Percentiles rank a stretch among this genome's conserved stretches.
These are phyloP conservation scores for Calephelis virginiensis DNA, from an alignment of 1,140 invertebrate species.

Conservation along the genomic window DNA sequence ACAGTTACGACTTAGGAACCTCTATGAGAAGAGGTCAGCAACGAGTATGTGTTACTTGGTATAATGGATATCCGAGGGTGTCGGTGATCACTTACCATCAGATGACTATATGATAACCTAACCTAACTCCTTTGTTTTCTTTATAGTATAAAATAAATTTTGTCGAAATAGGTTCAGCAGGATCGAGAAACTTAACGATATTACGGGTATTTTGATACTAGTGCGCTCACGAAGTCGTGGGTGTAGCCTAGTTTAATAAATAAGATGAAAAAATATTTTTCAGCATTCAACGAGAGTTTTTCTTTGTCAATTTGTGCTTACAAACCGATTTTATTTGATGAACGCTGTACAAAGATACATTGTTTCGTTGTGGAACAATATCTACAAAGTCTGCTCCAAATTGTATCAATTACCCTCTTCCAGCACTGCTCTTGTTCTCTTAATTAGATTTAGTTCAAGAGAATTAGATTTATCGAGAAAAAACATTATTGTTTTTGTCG, in stretches of 20 bases:
- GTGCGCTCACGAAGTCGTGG: too few relatives aligned
- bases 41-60: too few relatives aligned
- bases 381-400: slow-evolving; percentile 10
- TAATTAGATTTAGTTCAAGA: neutral
- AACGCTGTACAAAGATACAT: slow-evolving; percentile 6
- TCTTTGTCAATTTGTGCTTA: slow-evolving; percentile 6
- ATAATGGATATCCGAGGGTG: too few relatives aligned
- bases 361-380: slow-evolving; percentile 8
- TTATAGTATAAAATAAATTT: too few relatives aligned
- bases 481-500: neutral
- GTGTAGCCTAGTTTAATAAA: neutral
- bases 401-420: slow-evolving; percentile 13
- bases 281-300: neutral
- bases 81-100: too few relatives aligned
- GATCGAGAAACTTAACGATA: too few relatives aligned
- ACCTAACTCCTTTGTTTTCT: too few relatives aligned
- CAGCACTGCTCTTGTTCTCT: slow-evolving; percentile 1
- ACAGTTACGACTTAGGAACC: too few relatives aligned
- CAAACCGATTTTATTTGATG: slow-evolving; percentile 8
- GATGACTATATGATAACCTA: too few relatives aligned
- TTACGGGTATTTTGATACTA: too few relatives aligned
- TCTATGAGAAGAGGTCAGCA: too few relatives aligned
- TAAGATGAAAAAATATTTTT: neutral
- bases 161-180: too few relatives aligned
- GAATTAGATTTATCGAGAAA: slow-evolving; percentile 3